phyloP scores from a whole-genome alignment of 2,888 invertebrate species.

The Callinectes sapidus region DNA sequence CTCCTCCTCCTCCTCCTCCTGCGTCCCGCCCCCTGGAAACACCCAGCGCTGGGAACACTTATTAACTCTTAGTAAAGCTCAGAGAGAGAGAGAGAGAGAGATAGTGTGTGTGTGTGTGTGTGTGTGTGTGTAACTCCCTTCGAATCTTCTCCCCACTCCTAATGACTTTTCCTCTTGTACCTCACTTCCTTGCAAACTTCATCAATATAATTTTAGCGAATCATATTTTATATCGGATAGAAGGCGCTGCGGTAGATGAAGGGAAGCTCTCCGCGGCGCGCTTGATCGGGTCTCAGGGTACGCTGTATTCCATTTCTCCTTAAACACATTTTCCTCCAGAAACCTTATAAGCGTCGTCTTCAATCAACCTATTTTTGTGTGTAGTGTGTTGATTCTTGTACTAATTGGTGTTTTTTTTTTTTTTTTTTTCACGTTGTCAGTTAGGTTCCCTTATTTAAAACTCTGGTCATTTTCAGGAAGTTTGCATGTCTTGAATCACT shows the following conservation, averaged over 20 bases:
- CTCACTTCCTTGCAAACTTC: background rate
- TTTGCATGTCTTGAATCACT: background rate
- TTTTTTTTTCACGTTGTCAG: background rate
- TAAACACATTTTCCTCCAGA: background rate
- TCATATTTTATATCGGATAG: background rate
- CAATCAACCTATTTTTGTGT: background rate
- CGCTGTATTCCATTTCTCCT: background rate
- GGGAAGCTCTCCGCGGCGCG: too few species aligned
- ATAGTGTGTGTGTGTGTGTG: background rate
- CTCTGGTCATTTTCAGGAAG: background rate
- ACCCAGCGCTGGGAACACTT: background rate
- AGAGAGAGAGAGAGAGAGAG: slow-evolving; percentile 1
- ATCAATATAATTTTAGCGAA: background rate
- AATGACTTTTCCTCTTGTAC: too few species aligned
- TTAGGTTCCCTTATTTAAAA: background rate
- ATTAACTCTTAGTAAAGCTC: slow-evolving; percentile 4
- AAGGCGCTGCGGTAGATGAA: background rate
- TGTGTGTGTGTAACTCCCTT: too few species aligned
- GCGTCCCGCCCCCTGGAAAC: background rate
- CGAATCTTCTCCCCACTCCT: too few species aligned
- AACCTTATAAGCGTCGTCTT: background rate
- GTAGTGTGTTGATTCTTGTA: background rate
- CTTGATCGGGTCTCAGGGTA: too few species aligned
- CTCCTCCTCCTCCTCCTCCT: too few species aligned
- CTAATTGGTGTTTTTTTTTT: background rate